Conservation (phyloP, 1,140 invertebrate genomes). For the Calephelis virginiensis region DNA sequence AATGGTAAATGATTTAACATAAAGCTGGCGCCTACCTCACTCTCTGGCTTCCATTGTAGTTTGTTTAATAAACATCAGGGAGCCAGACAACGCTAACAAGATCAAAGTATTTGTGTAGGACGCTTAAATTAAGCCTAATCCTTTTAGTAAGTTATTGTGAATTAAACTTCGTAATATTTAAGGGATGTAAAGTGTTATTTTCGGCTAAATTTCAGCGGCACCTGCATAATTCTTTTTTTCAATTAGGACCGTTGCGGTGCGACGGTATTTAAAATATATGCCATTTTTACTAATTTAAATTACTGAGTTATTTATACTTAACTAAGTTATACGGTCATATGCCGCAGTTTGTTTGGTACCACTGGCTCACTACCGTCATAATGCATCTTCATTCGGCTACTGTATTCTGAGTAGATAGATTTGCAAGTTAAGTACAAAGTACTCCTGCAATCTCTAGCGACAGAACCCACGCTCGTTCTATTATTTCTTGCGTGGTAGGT, state of each 20-base stretch:
- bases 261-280: too few species aligned
- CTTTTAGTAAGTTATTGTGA: conserved; percentile 44
- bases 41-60: conserved; percentile 34
- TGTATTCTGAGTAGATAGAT: background rate
- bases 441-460: too few species aligned
- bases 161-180: conserved; percentile 45
- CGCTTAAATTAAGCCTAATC: conserved; percentile 54
- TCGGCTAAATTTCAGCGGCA: conserved; percentile 21
- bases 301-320: too few species aligned
- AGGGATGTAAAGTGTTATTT: conserved; percentile 2
- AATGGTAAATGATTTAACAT: conserved; percentile 11
- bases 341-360: too few species aligned
- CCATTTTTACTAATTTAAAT: too few species aligned
- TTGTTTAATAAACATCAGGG: conserved; percentile 47
- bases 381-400: background rate
- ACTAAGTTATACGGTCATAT: too few species aligned
- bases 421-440: background rate
- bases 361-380: background rate
- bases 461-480: too few species aligned
- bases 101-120: conserved; percentile 61
- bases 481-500: too few species aligned
- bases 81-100: conserved; percentile 42
- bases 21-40: conserved; percentile 12
- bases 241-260: too few species aligned
- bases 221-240: background rate